Conservation (phyloP, 2,888 invertebrate species). For the Diaphora mendica region DNA sequence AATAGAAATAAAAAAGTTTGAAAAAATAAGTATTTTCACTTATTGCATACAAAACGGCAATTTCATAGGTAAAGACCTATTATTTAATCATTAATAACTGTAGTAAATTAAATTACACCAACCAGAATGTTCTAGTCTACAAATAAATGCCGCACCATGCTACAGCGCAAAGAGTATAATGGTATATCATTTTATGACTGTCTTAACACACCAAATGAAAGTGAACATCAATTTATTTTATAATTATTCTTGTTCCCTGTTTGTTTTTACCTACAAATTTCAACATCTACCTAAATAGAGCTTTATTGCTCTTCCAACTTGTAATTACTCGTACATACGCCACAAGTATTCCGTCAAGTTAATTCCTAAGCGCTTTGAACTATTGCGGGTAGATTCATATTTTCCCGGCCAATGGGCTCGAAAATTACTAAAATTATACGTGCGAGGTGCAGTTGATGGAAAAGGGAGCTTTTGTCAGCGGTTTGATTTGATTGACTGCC, state of each 20-base stretch:
- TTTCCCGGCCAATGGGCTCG: conserved; percentile 72
- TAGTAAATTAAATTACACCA: too few species aligned
- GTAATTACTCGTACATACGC: conserved; percentile 41
- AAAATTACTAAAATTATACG: conserved; percentile 74
- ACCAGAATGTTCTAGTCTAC: too few species aligned
- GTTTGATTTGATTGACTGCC: conserved; percentile 37
- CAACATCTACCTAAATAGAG: background rate
- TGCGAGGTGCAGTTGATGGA: conserved; percentile 54
- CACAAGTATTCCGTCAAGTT: conserved; percentile 55
- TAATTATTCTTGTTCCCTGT: background rate
- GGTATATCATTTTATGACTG: background rate
- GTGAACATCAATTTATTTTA: background rate
- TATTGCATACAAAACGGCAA: too few species aligned
- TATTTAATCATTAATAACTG: too few species aligned
- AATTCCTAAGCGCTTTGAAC: conserved; percentile 73
- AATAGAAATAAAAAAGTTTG: too few species aligned
- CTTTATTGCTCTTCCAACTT: conserved; percentile 18
- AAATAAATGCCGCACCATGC: too few species aligned
- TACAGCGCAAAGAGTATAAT: too few species aligned
- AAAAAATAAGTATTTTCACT: too few species aligned
- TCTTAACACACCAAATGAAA: background rate
- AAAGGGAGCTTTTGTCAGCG: conserved; percentile 15
- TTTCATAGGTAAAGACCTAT: too few species aligned
- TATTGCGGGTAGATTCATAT: conserved; percentile 69
- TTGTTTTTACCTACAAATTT: background rate